These are phyloP conservation scores for Ceratina australensis DNA, from an alignment of 1,140 invertebrate species.

Conservation along the genomic window DNA sequence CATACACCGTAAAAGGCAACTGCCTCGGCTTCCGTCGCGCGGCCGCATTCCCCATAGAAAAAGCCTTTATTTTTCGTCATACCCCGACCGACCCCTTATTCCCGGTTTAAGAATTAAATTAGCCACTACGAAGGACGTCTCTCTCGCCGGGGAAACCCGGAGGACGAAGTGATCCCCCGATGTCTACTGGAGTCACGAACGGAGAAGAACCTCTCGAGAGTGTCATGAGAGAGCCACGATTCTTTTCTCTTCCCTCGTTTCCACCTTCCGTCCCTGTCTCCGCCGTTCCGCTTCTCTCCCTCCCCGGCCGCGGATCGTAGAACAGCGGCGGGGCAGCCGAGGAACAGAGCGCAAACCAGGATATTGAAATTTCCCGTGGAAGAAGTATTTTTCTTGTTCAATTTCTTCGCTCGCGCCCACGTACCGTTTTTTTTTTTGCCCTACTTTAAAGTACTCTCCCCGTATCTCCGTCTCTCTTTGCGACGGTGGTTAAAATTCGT, in stretches of 20 bases:
- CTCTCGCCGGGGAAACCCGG: slow-evolving; percentile 31
- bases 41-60: not conserved
- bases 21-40: not conserved
- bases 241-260: slow-evolving; percentile 10
- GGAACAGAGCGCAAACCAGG: slow-evolving; percentile 57
- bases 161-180: slow-evolving; percentile 63
- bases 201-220: slow-evolving; percentile 60
- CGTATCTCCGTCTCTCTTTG: not conserved
- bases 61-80: slow-evolving; percentile 40
- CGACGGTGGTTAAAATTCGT: slow-evolving; percentile 25
- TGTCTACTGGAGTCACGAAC: slow-evolving; percentile 64
- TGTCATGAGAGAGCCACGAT: slow-evolving; percentile 52
- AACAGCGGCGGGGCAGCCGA: slow-evolving; percentile 13
- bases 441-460: slow-evolving; percentile 6
- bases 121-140: slow-evolving; percentile 38
- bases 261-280: not conserved
- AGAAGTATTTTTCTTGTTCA: slow-evolving; percentile 65
- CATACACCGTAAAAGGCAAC: slow-evolving; percentile 14
- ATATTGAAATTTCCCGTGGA: slow-evolving; percentile 65
- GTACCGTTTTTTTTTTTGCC: slow-evolving; percentile 8
- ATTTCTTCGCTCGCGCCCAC: slow-evolving; percentile 43
- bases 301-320: slow-evolving; percentile 36
- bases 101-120: slow-evolving; percentile 64
- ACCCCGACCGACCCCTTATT: slow-evolving; percentile 35
- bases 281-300: not conserved